Percentiles rank a stretch among this genome's conserved stretches.
Evolutionary conservation across 2,888 invertebrate species (phyloP).

Genomic region (Synergus umbraculus): DNA sequence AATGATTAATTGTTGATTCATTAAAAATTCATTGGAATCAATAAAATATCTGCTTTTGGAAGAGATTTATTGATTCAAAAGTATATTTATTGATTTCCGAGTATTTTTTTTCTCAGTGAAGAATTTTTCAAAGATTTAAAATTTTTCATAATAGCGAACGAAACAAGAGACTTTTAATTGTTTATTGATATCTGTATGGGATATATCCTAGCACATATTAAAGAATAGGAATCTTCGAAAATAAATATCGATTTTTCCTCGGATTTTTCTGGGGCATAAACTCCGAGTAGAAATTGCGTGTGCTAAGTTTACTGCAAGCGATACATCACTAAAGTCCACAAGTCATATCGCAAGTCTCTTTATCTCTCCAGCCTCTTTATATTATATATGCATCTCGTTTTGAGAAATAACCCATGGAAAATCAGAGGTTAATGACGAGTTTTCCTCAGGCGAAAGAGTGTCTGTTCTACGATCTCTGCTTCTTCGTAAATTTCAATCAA

Average conservation of each 20-base stretch:
- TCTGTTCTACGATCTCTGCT: neutral
- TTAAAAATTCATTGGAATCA: too few species aligned
- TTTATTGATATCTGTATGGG: too few species aligned
- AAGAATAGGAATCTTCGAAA: neutral
- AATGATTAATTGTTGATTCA: too few species aligned
- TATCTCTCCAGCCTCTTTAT: neutral
- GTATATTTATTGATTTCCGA: too few species aligned
- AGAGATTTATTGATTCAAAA: too few species aligned
- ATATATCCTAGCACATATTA: neutral
- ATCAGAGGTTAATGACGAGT: slow-evolving; percentile 16
- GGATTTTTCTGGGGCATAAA: slow-evolving; percentile 2
- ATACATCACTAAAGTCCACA: slow-evolving; percentile 13
- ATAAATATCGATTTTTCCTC: slow-evolving; percentile 15
- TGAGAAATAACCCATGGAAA: slow-evolving; percentile 19
- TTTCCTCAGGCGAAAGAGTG: slow-evolving; percentile 2
- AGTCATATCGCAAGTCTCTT: neutral
- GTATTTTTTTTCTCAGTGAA: too few species aligned
- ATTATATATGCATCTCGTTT: neutral
- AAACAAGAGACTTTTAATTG: too few species aligned
- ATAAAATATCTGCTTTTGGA: too few species aligned
- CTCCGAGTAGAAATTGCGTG: neutral
- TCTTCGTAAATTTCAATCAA: slow-evolving; percentile 20
- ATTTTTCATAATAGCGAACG: too few species aligned
- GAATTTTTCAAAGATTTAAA: too few species aligned
- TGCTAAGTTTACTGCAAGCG: slow-evolving; percentile 19